Base-by-base conservation (phyloP, 2,888 invertebrate genomes). In the Rhagonycha fulva region DNA sequence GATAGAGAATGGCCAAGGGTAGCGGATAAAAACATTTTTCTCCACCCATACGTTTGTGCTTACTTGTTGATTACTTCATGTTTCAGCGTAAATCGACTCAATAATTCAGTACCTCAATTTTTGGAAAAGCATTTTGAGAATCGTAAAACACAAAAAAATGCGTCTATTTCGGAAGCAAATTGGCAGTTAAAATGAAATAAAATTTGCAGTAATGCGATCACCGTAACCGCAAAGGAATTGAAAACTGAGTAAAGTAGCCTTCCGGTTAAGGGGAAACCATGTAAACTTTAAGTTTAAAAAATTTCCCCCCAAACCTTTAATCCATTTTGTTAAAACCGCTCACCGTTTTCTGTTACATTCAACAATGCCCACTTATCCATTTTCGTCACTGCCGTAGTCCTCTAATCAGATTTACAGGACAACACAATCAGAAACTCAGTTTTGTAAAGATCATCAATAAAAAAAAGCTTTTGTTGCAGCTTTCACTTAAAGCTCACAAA, bases 341-440 rank as follows among this genome's bases (percentile, higher is more conserved):
- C 74, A 76, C 76, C 76, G 74, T 74, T 67, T 74, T 74, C 14
- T 23, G 66, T 68, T 70, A 70, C 68, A 68, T 72, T 69, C 74
- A 71, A 75, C 77, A 75, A 75, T 75, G 72, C 67, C 75, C 77
- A 77, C 72, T 77, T 77, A 77, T 77, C 77, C 75, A 77, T 75
- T 75, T 76, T 75, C 75, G 75, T 75, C 77, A 77, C 77, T 72
- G 70, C 66, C 71, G 74, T 63, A 62, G 72, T 62, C 32, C 70
- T 28, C 76, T 73, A 76, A 76, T 76, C 73, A 74, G 68, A 74
- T 76, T 76, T 72, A 68, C 69, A 70, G 72, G 72, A 76, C 72
- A 62, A 73, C 72, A 76, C 72, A 72, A 72, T 70, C 72, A 67
- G 70, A 70, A 68, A 67, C 72, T 60, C 70, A 62, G 68, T 72